phyloP scores from a whole-genome alignment of 2,888 invertebrate genomes.

The Helleia helle region DNA sequence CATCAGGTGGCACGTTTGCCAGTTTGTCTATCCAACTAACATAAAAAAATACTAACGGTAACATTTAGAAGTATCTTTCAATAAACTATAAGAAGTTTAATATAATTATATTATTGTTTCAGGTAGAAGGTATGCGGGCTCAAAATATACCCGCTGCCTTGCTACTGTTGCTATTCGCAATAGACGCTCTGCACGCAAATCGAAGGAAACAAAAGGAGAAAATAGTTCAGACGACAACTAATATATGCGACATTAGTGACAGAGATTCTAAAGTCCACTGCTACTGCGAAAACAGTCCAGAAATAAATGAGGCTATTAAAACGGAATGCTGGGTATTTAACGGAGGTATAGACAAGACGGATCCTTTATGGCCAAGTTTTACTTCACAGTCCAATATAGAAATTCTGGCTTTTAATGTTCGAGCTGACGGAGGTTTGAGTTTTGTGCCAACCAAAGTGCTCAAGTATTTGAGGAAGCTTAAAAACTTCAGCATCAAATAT shows the following conservation, averaged over 20 bases:
- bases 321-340: conserved; percentile 87
- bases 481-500: conserved; percentile 80
- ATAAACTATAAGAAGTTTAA: too few species aligned
- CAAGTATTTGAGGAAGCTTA: conserved; percentile 77
- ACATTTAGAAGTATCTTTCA: too few species aligned
- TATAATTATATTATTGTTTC: conserved; percentile 37
- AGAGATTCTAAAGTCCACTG: conserved; percentile 77
- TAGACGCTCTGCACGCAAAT: conserved; percentile 61
- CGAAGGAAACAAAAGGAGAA: conserved; percentile 61
- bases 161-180: conserved; percentile 64
- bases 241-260: conserved; percentile 74
- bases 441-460: conserved; percentile 83
- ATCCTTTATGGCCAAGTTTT: conserved; percentile 82
- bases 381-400: conserved; percentile 80
- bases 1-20: too few species aligned
- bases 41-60: too few species aligned
- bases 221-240: conserved; percentile 40
- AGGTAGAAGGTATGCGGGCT: conserved; percentile 70
- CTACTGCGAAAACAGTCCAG: conserved; percentile 76
- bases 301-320: conserved; percentile 75
- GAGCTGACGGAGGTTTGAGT: conserved; percentile 78
- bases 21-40: too few species aligned
- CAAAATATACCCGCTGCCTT: conserved; percentile 64
- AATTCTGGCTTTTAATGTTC: conserved; percentile 80
- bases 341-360: conserved; percentile 77